Conservation (phyloP, 2,888 invertebrate species). For the Stenichneumon culpator region DNA sequence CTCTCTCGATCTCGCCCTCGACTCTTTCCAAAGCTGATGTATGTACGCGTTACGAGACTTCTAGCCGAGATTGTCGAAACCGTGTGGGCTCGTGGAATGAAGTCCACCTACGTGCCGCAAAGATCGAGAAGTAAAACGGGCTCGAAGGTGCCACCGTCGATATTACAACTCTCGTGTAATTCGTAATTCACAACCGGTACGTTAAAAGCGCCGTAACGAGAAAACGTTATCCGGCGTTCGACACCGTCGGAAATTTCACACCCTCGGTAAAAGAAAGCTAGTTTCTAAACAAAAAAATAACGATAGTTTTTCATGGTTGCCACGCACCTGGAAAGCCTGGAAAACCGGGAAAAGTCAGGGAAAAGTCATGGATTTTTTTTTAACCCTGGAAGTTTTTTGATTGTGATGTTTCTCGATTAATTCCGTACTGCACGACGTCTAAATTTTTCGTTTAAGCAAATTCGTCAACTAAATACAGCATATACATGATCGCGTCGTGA, state of each 20-base stretch:
- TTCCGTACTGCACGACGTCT: no score
- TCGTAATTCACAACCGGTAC: slow-evolving; percentile 42
- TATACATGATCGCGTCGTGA: no score
- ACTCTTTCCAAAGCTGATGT: not conserved
- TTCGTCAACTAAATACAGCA: no score
- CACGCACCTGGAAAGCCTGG: no score
- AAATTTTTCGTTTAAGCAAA: no score
- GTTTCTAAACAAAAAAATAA: no score
- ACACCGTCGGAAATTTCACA: slow-evolving; percentile 7
- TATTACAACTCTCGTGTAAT: slow-evolving; percentile 35
- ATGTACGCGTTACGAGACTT: slow-evolving; percentile 37
- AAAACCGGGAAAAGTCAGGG: no score
- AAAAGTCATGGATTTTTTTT: no score
- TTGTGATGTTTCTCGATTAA: no score
- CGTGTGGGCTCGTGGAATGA: slow-evolving; percentile 81
- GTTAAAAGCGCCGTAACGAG: slow-evolving; percentile 21
- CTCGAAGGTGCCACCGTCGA: slow-evolving; percentile 39
- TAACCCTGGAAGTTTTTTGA: no score
- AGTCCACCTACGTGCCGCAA: slow-evolving; percentile 69
- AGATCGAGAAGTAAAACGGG: slow-evolving; percentile 57
- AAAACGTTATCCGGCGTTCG: not conserved
- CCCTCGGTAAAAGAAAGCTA: not conserved
- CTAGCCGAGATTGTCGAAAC: slow-evolving; percentile 70
- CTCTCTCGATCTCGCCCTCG: slow-evolving; percentile 22
- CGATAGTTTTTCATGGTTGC: no score